Conservation (phyloP, 2,113 vertebrate species). For the Malurus elegans region DNA sequence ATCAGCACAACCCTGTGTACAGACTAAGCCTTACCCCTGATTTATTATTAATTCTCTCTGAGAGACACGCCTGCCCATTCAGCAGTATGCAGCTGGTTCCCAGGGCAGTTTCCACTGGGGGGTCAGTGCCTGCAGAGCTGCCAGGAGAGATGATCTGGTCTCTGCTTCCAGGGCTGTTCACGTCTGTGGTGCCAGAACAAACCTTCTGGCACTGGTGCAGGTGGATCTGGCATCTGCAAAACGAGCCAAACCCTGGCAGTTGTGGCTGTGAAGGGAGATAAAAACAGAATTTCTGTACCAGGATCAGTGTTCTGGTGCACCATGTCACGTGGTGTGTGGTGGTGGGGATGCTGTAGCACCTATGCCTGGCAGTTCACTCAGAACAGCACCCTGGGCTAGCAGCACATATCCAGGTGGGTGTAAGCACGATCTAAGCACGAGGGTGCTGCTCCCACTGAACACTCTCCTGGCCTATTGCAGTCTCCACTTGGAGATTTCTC, state of each 20-base stretch:
- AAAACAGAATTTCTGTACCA: background rate
- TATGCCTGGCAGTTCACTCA: background rate
- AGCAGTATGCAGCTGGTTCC: background rate
- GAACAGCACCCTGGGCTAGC: background rate
- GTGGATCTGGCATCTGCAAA: background rate
- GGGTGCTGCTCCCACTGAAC: background rate
- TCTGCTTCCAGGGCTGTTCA: background rate
- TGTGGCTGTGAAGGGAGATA: background rate
- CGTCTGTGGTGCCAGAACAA: background rate
- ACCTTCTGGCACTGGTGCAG: background rate
- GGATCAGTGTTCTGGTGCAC: background rate
- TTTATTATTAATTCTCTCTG: background rate
- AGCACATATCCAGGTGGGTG: background rate
- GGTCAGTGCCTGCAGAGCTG: background rate
- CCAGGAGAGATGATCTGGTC: background rate
- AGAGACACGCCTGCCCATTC: background rate
- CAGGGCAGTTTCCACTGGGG: background rate
- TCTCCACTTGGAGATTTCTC: background rate
- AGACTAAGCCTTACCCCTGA: background rate
- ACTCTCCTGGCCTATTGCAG: background rate
- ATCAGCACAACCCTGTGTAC: background rate
- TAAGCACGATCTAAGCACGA: background rate
- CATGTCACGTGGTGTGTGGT: background rate
- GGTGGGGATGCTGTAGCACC: background rate
- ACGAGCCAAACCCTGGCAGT: accelerated